Percentiles rank a stretch among this genome's conserved stretches.
These are phyloP conservation scores for Ophion slaviceki DNA, from an alignment of 2,888 invertebrate species.

Conservation along the genomic window DNA sequence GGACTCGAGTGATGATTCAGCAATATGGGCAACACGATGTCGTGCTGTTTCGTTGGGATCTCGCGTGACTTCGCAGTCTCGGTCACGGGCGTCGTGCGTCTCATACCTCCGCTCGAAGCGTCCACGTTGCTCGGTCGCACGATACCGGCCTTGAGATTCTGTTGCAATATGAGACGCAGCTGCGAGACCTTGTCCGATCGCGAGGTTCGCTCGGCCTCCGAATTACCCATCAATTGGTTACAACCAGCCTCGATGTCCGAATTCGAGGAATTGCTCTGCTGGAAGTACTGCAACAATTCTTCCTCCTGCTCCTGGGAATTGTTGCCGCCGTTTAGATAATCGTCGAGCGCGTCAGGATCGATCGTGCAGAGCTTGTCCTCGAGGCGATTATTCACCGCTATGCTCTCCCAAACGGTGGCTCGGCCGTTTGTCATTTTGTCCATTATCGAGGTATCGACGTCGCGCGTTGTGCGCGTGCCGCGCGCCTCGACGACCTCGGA, in stretches of 20 bases:
- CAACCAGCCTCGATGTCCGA: slow-evolving; percentile 76
- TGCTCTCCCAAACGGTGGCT: slow-evolving; percentile 49
- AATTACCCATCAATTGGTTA: slow-evolving; percentile 20
- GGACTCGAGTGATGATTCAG: slow-evolving; percentile 76
- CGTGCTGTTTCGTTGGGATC: slow-evolving; percentile 73
- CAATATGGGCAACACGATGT: slow-evolving; percentile 79
- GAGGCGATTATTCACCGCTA: slow-evolving; percentile 56
- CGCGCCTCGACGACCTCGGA: slow-evolving; percentile 62
- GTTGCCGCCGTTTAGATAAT: slow-evolving; percentile 91
- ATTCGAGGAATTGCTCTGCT: slow-evolving; percentile 84
- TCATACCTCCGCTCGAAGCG: slow-evolving; percentile 66
- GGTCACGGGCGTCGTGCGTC: slow-evolving; percentile 49
- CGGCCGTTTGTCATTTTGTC: slow-evolving; percentile 61
- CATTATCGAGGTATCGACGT: slow-evolving; percentile 38
- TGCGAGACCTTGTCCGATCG: slow-evolving; percentile 90
- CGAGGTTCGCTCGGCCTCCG: slow-evolving; percentile 76
- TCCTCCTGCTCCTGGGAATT: slow-evolving; percentile 93
- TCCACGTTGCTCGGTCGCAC: slow-evolving; percentile 70
- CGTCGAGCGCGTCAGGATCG: slow-evolving; percentile 92
- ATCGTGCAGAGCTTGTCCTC: slow-evolving; percentile 88
- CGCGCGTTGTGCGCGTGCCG: slow-evolving; percentile 71
- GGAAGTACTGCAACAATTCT: slow-evolving; percentile 93
- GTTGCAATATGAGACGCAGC: slow-evolving; percentile 88
- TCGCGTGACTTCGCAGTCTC: slow-evolving; percentile 55
- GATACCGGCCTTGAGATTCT: slow-evolving; percentile 85